Base-by-base conservation (phyloP, 2,888 invertebrate genomes). In the Tetranychus truncatus region DNA sequence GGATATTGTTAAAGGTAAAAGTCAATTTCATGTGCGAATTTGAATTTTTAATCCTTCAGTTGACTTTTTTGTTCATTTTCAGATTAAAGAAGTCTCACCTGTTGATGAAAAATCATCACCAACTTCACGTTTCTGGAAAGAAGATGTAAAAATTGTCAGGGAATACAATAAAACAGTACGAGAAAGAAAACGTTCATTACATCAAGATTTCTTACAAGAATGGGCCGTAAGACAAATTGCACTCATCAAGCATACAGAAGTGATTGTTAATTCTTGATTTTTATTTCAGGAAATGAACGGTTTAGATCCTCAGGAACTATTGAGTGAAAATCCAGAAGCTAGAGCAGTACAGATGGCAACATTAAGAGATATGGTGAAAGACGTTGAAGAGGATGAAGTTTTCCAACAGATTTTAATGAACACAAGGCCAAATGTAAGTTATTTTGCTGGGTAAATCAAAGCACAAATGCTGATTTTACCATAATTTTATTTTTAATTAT, bases 71-170 rank as follows among this genome's bases (percentile, higher is more conserved):
- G n/a, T 34, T 74, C 20, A 66, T n/a, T 20, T 77, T 34, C 24
- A 86, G 87, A 89, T 91, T 78, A 91, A 91, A 82, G 91, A 91
- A 83, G 90, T 91, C 9, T 90, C 91, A 74, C 91, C 90, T 0
- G 88, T 89, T 80, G 89, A 89, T 0, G 89, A 89, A 1, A 88
- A 88, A 77, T 77, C 77, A 11, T 88, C 88, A 44, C 88, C 88
- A 80, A 84, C 90, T 74, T 86, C 88, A 78, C 84, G 89, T 79
- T 90, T 90, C 82, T 91, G 91, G 90, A 89, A 89, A 81, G 88
- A 88, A 78, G 91, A 91, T 82, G 87, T 91, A 75, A 88, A 87
- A 75, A 86, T 89, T 20, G 69, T 21, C 20, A 24, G 69, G 24
- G 69, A 69, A 24, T 69, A 69, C 9, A 69, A n/a, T 76, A 65